Evolutionary conservation across 2,113 vertebrate species (phyloP).

Genomic region (Benitochromis conjunctus): DNA sequence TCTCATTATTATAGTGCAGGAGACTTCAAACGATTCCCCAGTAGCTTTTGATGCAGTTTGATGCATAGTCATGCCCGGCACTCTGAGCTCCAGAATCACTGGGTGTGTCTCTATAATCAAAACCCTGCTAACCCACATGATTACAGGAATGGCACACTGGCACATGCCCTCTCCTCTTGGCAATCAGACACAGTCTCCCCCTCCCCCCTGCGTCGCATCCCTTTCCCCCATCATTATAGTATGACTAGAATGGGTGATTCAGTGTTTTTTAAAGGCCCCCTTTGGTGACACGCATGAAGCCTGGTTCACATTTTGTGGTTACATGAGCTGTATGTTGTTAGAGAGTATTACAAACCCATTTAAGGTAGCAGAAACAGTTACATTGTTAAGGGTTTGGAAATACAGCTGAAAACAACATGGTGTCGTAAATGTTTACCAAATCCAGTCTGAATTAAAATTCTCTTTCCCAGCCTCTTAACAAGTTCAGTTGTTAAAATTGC

Average conservation of each 20-base stretch:
- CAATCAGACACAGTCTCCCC: conserved; percentile 4
- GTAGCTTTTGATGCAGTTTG: conserved; percentile 50
- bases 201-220: not conserved
- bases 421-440: not conserved
- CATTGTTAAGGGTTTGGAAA: not conserved
- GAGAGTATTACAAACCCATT: not conserved
- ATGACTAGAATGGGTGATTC: conserved; percentile 45
- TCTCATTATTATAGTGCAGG: conserved; percentile 45
- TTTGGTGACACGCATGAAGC: not conserved
- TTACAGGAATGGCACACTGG: conserved; percentile 61
- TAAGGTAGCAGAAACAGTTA: not conserved
- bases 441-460: not conserved
- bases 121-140: conserved; percentile 60
- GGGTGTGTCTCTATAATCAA: conserved; percentile 65
- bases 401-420: not conserved
- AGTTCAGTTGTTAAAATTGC: not conserved
- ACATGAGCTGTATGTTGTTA: not conserved
- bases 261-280: conserved; percentile 9
- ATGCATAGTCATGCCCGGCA: conserved; percentile 50
- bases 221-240: conserved; percentile 15
- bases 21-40: conserved; percentile 52
- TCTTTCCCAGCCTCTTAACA: not conserved
- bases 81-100: conserved; percentile 30
- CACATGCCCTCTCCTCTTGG: conserved; percentile 48
- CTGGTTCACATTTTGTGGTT: not conserved